Evolutionary conservation across 2,888 invertebrate species (phyloP), one percentile per base, ranked within the genome.

Genomic region (Ennomos erosarius): DNA sequence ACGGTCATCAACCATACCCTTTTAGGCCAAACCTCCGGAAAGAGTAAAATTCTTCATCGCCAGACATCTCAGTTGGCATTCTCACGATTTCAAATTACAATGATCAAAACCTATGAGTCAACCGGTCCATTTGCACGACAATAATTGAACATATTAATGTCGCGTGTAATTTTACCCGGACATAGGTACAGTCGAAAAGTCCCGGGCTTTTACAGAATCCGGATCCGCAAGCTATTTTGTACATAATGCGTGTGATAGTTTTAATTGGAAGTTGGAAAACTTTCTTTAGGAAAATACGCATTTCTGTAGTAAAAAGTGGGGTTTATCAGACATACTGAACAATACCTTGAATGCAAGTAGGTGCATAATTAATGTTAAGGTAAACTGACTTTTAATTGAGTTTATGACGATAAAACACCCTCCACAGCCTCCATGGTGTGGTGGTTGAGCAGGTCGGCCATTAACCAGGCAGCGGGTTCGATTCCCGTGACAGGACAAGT

Each of bases 21-120:
- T 64, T 62, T 56, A 50, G 54, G 57, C 9, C 55, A 34, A 51
- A 55, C 59, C 65, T 73, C 78, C 82, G 83, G 83, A 83, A 80
- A 75, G 65, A 69, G 65, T 67, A 59, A 74, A 78, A 83, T 81
- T 78, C 77, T 75, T 72, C 69, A 74, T 71, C 72, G 73, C 51
- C 65, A 59, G 57, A 59, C 57, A 54, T 54, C 57, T 61, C 57
- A 55, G 57, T 48, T 47, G 59, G 56, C 55, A 54, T 73, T 77
- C 81, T 76, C 80, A 78, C 78, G 77, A 60, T 59, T 52, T 53
- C 54, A 57, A 67, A 64, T 67, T 65, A 58, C 61, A 65, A 61
- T 68, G 57, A 69, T 71, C 57, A 65, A 60, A 54, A 38, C 55
- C 52, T 60, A 59, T 73, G 73, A 73, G 62, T 73, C 73, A 26